Base-by-base conservation (phyloP, 1,140 invertebrate species). In the Heterodera carotae region DNA sequence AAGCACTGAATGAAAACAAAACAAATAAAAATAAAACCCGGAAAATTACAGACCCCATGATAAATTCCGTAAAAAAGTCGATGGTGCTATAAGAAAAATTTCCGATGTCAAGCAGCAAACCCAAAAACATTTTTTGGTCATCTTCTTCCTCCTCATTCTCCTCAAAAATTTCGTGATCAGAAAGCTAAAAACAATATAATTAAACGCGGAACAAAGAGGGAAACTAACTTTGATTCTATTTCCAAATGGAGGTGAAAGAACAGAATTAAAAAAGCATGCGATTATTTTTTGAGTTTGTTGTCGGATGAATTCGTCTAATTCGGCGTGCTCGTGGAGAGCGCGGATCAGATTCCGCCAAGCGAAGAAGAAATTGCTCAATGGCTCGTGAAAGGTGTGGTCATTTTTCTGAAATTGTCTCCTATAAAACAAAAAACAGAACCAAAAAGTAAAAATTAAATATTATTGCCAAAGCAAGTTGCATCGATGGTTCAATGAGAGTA, bases 131-230 rank as follows among this genome's bases (percentile, higher is more conserved):
- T 56, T 69, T 53, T 27, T 69, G 59, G 31, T 77, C 76, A 34
- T 77, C 76, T 27, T 72, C 39, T 29, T 77, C 76, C 12, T 77
- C 76, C 29, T 76, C 76, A 43, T 77, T 77, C 62, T 77, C 76
- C 27, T 77, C 76, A 43, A 69, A 53, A 62, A 77, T 75, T 60
- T 77, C 76, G 27, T 34, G 27, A 18, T 39, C 27, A 10, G 76
- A 69, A 27, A 60, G 31, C 76, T 77, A 64, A 59, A 59, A 15
- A 76, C 22, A 25, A 33, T 72, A 8, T 33, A 36, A 27, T 33
- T 71, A 33, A 33, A 18, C n/a, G n/a, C n/a, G 31, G 27, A 5
- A 2, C 2, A 34, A 71, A 36, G 2, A 66, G 22, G 18, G 10
- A 8, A 29, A 25, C 25, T 12, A 48, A 74, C 72, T 56, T 74